A percentile compares a stretch with the other conserved stretches of the same genome.
phyloP scores from a whole-genome alignment of 2,797 vertebrate species.

The Emys orbicularis region DNA sequence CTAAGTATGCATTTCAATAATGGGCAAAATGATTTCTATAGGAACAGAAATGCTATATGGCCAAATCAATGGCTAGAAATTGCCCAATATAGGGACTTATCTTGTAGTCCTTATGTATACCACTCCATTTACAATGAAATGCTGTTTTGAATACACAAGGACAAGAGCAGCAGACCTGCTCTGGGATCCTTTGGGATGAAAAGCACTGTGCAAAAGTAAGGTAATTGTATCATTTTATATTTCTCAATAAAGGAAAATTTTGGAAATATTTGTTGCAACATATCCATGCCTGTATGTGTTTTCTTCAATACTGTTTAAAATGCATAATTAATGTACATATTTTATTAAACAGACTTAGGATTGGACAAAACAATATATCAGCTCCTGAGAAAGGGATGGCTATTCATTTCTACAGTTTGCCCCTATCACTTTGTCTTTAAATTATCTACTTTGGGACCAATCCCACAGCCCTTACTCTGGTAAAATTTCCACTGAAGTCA shows the following conservation, averaged over 20 bases:
- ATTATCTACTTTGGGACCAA: slow-evolving; percentile 45
- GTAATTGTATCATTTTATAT: background rate
- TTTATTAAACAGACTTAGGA: background rate
- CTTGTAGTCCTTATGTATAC: background rate
- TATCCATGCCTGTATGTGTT: background rate
- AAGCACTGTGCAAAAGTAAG: background rate
- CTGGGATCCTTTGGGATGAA: background rate
- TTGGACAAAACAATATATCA: slow-evolving; percentile 18
- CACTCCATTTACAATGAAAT: background rate
- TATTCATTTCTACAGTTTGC: slow-evolving; percentile 57
- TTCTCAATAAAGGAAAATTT: slow-evolving; percentile 37
- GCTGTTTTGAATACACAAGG: background rate
- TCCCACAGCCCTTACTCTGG: slow-evolving; percentile 9
- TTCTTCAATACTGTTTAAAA: background rate
- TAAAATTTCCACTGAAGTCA: slow-evolving; percentile 54
- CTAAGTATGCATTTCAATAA: background rate
- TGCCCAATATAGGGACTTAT: background rate
- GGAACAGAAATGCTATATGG: background rate
- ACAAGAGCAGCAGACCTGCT: background rate
- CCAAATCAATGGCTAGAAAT: background rate
- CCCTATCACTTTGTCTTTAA: slow-evolving; percentile 38
- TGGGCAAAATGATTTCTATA: background rate
- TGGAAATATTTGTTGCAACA: background rate
- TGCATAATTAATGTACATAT: background rate
- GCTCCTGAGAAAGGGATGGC: slow-evolving; percentile 24